phyloP scores from a whole-genome alignment of 2,113 vertebrate genomes.

The Bujurquina vittata region DNA sequence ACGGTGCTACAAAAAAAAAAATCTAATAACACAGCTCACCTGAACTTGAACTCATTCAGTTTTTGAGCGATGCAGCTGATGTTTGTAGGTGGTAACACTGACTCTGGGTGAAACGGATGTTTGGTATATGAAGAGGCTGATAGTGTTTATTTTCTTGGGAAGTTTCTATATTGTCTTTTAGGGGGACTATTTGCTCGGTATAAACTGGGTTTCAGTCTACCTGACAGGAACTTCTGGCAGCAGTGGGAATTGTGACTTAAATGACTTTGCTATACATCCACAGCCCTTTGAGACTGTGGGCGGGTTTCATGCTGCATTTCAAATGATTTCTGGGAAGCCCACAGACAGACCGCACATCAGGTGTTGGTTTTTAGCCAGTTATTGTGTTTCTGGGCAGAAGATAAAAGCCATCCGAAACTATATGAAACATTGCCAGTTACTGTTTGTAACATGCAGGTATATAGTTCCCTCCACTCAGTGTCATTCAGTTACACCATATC shows the following conservation, averaged over 20 bases:
- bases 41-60: conserved; percentile 1
- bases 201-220: background rate
- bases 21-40: background rate
- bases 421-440: background rate
- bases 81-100: conserved; percentile 1
- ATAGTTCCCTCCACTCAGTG: background rate
- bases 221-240: background rate
- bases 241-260: background rate
- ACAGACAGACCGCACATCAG: conserved; percentile 1
- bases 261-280: background rate
- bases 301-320: background rate
- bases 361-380: background rate
- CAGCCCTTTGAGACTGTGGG: background rate
- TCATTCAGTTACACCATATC: background rate
- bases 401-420: background rate
- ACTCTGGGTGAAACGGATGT: background rate
- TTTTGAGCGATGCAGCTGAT: background rate
- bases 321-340: background rate
- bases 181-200: background rate
- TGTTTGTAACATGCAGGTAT: background rate
- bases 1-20: background rate
- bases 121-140: background rate
- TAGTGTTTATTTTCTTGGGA: background rate
- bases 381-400: conserved; percentile 1
- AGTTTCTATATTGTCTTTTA: conserved; percentile 3